Evolutionary conservation across 2,113 vertebrate genomes (phyloP), one percentile per base, ranked within the genome.

Genomic region (Centropus bengalensis): DNA sequence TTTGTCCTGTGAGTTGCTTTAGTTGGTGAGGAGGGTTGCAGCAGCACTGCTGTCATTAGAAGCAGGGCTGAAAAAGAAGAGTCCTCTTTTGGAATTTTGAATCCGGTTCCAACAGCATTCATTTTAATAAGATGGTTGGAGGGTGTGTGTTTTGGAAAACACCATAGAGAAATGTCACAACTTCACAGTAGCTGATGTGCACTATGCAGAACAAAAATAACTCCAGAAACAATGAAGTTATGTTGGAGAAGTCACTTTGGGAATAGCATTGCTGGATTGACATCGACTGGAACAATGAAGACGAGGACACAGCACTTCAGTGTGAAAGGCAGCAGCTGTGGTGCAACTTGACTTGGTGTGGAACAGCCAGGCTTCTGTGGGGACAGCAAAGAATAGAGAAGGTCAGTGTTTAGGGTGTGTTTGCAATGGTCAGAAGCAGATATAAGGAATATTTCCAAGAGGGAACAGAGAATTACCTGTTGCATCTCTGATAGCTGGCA

Each of bases 291-390:
- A 88, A 58, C 60, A 86, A 33, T n/a, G 66, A 54, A 78, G 83
- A 73, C 1, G 5, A 86, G 81, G 56, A 49, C 78, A 68, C 74
- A 62, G 36, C 8, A 3, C 63, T 87, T 82, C 71, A 44, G 49
- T 86, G 71, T 94, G 82, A 96, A 79, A 86, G 45, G 59, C 79
- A 82, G 78, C 89, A 95, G 89, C 89, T 96, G 81, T 56, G 78
- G 38, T 84, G 63, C 40, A 45, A 1, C 66, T 93, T 84, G 54
- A 22, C 67, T 52, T 71, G 2, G 49, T 22, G 78, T 86, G 42
- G 38, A 93, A 66, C 45, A 69, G 63, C 30, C 63, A 16, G 0
- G 60, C 66, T 59, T 85, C 23, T 79, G 38, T 51, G 36, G 4
- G 5, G 36, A 36, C 73, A 82, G 67, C 4, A 6, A 64, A 56